Base-by-base conservation (phyloP, 2,888 invertebrate species). In the Augiades crinisus region DNA sequence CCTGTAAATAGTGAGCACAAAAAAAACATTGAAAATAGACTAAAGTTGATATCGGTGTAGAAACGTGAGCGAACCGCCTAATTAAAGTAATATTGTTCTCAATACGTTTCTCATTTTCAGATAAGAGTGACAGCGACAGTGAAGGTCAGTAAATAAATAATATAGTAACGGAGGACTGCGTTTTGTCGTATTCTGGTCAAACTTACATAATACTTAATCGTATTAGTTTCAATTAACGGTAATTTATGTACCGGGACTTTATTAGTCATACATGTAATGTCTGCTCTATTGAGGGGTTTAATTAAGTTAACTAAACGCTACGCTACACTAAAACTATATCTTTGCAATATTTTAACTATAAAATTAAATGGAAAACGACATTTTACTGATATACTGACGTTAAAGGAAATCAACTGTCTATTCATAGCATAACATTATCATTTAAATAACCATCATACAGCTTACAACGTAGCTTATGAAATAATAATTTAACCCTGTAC, bases 91-190 rank as follows among this genome's bases (percentile, higher is more conserved):
- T 53, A 55, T 38, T 50, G 50, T 49, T 22, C 38, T 51, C 37
- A 45, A 38, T 16, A 45, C 10, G 22, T 30, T 51, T 51, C 30
- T 51, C 16, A 22, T 45, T 52, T 92, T 60, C 92, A 96, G 96
- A 96, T 92, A 96, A 96, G 91, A 96, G 96, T 91, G 96, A 96
- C 93, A 96, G 95, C 91, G 96, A 96, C 91, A 96, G 96, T 90
- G 96, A 96, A 92, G 96, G 96, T 90, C 96, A 96, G 91, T 96
- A 94, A 93, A 72, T 45, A 44, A 50, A 51, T 51, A 31, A 37
- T 24, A 38, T 22, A 22, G 12, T 63, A 67, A 63, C 55, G 61
- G 63, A 66, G 74, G 72, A 77, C 77, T 77, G 76, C 78, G 77
- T 78, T 76, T 75, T 77, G 78, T 81, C 81, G 77, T 81, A 87